Percentiles rank a stretch among this genome's conserved stretches.
phyloP scores from a whole-genome alignment of 2,113 vertebrate genomes.

The Hassar affinis region DNA sequence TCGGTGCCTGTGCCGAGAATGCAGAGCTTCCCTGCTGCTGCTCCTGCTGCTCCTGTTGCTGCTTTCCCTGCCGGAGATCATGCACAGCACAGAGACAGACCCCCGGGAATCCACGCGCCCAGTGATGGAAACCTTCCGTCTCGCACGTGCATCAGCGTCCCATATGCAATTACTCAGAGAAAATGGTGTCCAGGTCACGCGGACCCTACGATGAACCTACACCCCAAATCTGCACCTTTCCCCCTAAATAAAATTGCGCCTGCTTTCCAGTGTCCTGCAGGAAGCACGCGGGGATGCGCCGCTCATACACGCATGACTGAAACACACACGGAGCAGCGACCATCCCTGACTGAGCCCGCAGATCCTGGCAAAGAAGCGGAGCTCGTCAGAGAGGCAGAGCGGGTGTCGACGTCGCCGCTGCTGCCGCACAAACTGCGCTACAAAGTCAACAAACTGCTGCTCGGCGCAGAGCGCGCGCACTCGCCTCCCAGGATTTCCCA shows the following conservation, averaged over 20 bases:
- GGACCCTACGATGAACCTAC: background rate
- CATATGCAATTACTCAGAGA: slow-evolving; percentile 5
- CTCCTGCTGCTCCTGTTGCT: background rate
- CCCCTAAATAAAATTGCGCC: background rate
- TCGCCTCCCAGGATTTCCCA: background rate
- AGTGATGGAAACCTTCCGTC: background rate
- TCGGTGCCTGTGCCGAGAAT: background rate
- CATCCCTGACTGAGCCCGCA: background rate
- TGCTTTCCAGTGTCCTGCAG: background rate
- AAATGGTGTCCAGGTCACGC: background rate
- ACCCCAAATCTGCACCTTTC: background rate
- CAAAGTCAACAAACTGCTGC: slow-evolving; percentile 40
- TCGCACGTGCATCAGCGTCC: background rate
- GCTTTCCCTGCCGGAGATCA: slow-evolving; percentile 5
- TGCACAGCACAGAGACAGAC: background rate
- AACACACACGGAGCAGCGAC: background rate
- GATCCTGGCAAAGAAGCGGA: background rate
- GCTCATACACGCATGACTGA: background rate
- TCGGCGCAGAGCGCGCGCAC: background rate
- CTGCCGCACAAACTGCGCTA: slow-evolving; percentile 61
- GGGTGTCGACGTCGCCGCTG: slow-evolving; percentile 1
- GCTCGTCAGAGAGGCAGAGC: background rate
- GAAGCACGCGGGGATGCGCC: no score
- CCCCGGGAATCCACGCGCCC: background rate
- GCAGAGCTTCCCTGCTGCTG: background rate